Base-by-base conservation (phyloP, 2,113 vertebrate genomes). In the Petroica traversi region DNA sequence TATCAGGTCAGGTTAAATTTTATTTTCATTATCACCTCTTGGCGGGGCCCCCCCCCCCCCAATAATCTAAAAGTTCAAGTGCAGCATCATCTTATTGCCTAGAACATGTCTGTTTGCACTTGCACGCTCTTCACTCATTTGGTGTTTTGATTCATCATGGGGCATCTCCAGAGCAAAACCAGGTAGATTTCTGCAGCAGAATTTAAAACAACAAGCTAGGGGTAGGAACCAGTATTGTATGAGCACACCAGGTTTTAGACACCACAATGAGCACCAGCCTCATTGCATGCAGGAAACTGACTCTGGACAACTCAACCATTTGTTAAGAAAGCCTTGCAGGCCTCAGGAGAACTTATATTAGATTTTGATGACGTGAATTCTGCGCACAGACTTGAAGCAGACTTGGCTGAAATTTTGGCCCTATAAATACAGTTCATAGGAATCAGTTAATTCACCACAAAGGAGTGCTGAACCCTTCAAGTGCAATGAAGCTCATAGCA, bases 381-480 rank as follows among this genome's bases (percentile, higher is more conserved):
- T 28, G 24, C 0, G 0, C 36, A 46, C 38, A 73, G 72, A 55
- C 51, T 87, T 34, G 10, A 64, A 59, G 25, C 2, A 13, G n/a
- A n/a, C n/a, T n/a, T 59, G 23, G 25, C 24, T 84, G 73, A 81
- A 78, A 68, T 72, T 68, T 78, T 84, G 14, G 40, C 29, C 52
- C 81, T 87, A 15, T 26, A 61, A 43, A 61, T 61, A 61, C 12
- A 63, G 31, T 78, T 92, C 33, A 57, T 33, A 64, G 26, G 52
- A 87, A 57, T 84, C 52, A 38, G 43, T 81, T 63, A 91, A 87
- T 68, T 75, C 34, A 51, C 16, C 69, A 69, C 20, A 4, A 16
- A 92, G 75, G 68, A 84, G 24, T 3, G 0, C 14, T 62, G 73
- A 91, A 55, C 45, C 38, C 62, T 78, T 83, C 33, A 78, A 45